phyloP scores from a whole-genome alignment of 1,140 invertebrate genomes.

The Forficula auricularia region DNA sequence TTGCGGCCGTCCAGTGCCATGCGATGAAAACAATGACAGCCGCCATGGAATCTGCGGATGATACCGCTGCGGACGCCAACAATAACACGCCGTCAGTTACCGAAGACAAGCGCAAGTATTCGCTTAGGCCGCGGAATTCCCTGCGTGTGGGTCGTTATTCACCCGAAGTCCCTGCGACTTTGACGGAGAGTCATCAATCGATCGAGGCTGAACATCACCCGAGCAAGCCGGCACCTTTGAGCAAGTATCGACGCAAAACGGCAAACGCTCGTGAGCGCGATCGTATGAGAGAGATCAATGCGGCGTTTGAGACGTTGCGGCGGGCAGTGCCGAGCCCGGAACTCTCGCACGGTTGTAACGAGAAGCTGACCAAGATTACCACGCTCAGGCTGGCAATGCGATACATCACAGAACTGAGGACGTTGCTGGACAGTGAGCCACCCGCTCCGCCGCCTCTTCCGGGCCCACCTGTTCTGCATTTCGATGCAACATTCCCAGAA shows the following conservation, averaged over 20 bases:
- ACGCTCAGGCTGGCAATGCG: conserved; percentile 71
- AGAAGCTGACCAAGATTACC: conserved; percentile 77
- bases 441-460: conserved; percentile 4
- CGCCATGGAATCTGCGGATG: too few species aligned
- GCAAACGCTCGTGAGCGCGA: conserved; percentile 73
- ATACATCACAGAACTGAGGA: conserved; percentile 50
- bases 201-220: conserved; percentile 22
- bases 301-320: conserved; percentile 63
- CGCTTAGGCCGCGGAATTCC: conserved; percentile 25
- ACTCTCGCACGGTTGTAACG: conserved; percentile 28
- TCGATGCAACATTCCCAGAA: too few species aligned
- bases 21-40: too few species aligned
- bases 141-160: too few species aligned
- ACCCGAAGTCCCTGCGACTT: conserved; percentile 13
- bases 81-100: neutral
- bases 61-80: too few species aligned
- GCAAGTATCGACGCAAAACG: conserved; percentile 75
- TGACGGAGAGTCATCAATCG: neutral
- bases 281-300: conserved; percentile 76
- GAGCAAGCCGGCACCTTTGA: conserved; percentile 64
- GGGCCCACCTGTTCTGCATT: neutral
- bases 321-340: conserved; percentile 43
- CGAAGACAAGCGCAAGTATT: conserved; percentile 27
- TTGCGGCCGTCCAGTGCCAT: too few species aligned
- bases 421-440: conserved; percentile 25